Base-by-base conservation (phyloP, 2,113 vertebrate species). In the Lagopus leucura region DNA sequence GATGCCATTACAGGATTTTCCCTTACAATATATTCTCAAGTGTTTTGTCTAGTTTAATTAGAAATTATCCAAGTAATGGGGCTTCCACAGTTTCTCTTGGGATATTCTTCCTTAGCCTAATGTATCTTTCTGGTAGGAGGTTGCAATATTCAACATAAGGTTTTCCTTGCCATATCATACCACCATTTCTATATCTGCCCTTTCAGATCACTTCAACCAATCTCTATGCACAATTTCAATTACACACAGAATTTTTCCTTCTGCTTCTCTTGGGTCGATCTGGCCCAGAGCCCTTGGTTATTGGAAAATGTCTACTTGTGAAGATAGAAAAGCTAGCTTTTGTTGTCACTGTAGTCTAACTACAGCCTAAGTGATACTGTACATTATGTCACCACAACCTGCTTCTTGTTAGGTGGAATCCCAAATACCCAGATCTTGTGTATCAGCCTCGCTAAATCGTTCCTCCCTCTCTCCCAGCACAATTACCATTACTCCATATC, bases 11-110 rank as follows among this genome's bases (percentile, higher is more conserved):
- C 94, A 95, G 94, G 85, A 94, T 96, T 97, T 97, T 95, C 96
- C 86, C 92, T 89, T 58, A 71, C 95, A 96, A 96, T 95, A 95
- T 97, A 97, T 93, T 97, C 97, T 96, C 91, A 93, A 97, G 95
- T 96, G 93, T 92, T 97, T 97, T 97, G 97, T 97, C 92, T 95
- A 96, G 92, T 97, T 97, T 98, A 98, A 98, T 98, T 98, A 98
- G 97, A 98, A 98, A 97, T 97, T 97, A 97, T 95, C 96, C 97
- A 97, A 96, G 97, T 97, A 97, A 96, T 98, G 97, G 97, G 96
- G 95, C 96, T 97, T 97, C 96, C 94, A 96, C 91, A 82, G 82
- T 86, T 96, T 95, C 97, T 97, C 97, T 96, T 92, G 96, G 97
- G 98, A 97, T 95, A 96, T 92, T 93, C 94, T 76, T 97, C 93